Percentiles rank a stretch among this genome's conserved stretches.
Conservation (phyloP, 2,888 invertebrate genomes). For the Flexamia atlantica region DNA sequence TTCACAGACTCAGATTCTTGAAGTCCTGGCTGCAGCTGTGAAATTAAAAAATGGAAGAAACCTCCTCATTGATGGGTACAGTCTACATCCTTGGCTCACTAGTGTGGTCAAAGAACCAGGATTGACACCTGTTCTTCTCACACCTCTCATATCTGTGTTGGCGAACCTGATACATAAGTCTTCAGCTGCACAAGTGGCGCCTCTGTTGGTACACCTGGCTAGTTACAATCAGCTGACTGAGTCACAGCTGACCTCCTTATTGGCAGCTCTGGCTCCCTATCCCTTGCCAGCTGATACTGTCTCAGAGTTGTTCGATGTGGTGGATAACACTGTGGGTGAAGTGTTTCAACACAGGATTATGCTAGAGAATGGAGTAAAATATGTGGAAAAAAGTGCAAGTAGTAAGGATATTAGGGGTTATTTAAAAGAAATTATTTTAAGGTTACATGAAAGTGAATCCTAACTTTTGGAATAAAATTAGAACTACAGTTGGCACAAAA, state of each 20-base stretch:
- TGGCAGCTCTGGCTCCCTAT: conserved; percentile 41
- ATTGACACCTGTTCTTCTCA: neutral
- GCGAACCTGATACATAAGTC: conserved; percentile 30
- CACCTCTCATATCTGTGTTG: conserved; percentile 40
- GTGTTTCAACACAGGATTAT: conserved; percentile 46
- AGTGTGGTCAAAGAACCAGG: conserved; percentile 70
- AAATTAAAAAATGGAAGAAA: conserved; percentile 81
- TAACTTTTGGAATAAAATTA: conserved; percentile 5
- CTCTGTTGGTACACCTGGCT: conserved; percentile 32
- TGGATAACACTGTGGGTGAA: conserved; percentile 14
- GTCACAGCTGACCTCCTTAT: conserved; percentile 15
- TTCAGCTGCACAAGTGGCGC: conserved; percentile 25
- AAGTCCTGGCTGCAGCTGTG: conserved; percentile 80
- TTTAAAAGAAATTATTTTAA: conserved; percentile 30
- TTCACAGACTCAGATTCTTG: conserved; percentile 79
- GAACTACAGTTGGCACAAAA: too few species aligned
- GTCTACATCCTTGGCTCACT: conserved; percentile 84
- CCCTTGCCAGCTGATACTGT: conserved; percentile 2
- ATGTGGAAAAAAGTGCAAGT: neutral
- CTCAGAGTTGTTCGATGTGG: neutral
- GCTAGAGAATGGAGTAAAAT: conserved; percentile 39
- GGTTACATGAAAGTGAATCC: conserved; percentile 9
- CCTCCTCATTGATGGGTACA: conserved; percentile 82
- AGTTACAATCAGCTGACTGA: neutral
- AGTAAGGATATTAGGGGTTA: conserved; percentile 4